Evolutionary conservation across 2,113 vertebrate genomes (phyloP).

Genomic region (Menura novaehollandiae): DNA sequence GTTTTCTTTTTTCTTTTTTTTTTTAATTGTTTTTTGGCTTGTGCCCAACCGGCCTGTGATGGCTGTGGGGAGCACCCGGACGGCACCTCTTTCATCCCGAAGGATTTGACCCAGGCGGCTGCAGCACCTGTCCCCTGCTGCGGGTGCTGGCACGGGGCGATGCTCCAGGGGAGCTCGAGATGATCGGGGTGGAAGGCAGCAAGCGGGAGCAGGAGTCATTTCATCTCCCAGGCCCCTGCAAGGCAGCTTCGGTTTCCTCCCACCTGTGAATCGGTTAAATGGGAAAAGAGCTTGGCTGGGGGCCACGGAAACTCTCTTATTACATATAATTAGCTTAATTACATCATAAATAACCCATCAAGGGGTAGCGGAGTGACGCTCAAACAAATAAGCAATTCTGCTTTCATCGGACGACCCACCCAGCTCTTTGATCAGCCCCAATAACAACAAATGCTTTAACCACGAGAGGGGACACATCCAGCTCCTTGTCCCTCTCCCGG

Average conservation of each 20-base stretch:
- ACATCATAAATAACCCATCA: constrained; percentile 73
- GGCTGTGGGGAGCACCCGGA: background rate
- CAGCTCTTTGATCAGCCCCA: constrained; percentile 51
- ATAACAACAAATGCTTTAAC: constrained; percentile 41
- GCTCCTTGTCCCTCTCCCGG: background rate
- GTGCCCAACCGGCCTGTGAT: accelerated
- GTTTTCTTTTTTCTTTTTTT: background rate
- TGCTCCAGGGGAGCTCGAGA: background rate
- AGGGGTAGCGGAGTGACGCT: constrained; percentile 64
- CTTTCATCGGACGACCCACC: constrained; percentile 43
- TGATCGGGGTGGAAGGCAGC: background rate
- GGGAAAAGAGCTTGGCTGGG: constrained; percentile 67
- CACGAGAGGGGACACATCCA: background rate
- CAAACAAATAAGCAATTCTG: constrained; percentile 68
- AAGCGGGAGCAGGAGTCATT: background rate
- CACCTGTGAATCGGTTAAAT: constrained; percentile 69
- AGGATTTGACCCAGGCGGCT: background rate
- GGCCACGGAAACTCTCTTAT: constrained; percentile 66
- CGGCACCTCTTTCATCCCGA: background rate
- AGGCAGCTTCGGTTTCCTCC: constrained; percentile 47
- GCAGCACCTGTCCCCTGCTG: background rate
- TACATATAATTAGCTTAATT: constrained; percentile 74
- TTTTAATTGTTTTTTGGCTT: background rate
- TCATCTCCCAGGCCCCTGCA: constrained; percentile 1
- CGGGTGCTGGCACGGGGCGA: background rate